Conservation (phyloP, 2,797 vertebrate genomes). For the Fundulus diaphanus region DNA sequence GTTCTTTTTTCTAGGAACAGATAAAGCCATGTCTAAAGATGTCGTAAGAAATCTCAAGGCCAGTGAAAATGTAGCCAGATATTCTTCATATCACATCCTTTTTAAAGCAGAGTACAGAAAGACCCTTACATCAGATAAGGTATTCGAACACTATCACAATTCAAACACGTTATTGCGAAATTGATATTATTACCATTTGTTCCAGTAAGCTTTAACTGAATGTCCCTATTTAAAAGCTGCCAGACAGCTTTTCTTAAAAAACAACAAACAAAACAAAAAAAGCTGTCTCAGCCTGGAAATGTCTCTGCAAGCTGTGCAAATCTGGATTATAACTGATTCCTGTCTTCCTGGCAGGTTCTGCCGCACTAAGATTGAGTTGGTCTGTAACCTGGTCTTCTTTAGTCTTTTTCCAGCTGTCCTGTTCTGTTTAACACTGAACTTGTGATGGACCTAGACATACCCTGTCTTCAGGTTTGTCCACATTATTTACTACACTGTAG, state of each 20-base stretch:
- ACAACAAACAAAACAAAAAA: background rate
- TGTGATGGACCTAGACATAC: background rate
- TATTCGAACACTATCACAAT: background rate
- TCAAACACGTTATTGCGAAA: background rate
- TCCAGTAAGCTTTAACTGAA: background rate
- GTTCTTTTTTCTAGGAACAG: background rate
- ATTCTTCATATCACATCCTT: conserved; percentile 27
- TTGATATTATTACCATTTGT: background rate
- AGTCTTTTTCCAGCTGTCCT: background rate
- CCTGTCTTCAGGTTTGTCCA: background rate
- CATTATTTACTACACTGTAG: background rate
- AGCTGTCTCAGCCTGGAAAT: background rate
- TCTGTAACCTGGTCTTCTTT: background rate
- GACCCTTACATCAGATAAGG: background rate
- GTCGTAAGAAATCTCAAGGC: conserved; percentile 1
- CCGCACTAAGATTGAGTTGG: background rate
- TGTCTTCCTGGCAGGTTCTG: background rate
- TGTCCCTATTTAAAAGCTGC: background rate
- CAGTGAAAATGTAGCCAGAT: conserved; percentile 29
- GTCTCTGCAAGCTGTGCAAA: background rate
- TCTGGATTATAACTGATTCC: background rate
- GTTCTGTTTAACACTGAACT: background rate
- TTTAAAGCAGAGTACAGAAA: conserved; percentile 24
- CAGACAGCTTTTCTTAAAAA: background rate
- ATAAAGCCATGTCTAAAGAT: conserved; percentile 27